A percentile compares a stretch with the other conserved stretches of the same genome.
Conservation (phyloP, 2,888 invertebrate genomes). For the Myopa testacea region DNA sequence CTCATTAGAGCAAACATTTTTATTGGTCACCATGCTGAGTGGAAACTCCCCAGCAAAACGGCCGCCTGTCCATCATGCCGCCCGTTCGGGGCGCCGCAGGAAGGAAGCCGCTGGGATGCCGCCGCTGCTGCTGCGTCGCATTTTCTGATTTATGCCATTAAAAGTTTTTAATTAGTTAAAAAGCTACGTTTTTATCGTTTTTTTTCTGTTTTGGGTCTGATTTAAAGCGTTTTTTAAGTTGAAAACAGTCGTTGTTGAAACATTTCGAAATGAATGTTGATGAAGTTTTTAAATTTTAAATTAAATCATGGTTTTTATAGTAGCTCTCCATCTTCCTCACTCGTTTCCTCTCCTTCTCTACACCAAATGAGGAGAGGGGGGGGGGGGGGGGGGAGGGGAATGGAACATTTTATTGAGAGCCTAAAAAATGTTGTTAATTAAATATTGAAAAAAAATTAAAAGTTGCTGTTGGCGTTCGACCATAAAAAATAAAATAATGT, state of each 20-base stretch:
- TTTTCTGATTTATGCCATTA: slow-evolving; percentile 33
- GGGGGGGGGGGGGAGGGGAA: too few relatives aligned
- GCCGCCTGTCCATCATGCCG: not conserved
- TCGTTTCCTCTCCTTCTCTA: not conserved
- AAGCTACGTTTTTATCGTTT: slow-evolving; percentile 4
- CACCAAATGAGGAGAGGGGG: too few relatives aligned
- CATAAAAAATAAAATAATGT: too few relatives aligned
- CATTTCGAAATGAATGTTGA: not conserved
- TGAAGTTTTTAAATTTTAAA: not conserved
- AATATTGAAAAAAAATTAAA: too few relatives aligned
- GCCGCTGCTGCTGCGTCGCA: not conserved
- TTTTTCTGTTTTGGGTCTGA: not conserved
- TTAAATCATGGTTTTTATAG: not conserved
- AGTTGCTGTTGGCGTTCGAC: too few relatives aligned
- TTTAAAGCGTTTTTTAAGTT: not conserved
- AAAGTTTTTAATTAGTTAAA: slow-evolving; percentile 40
- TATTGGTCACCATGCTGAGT: slow-evolving; percentile 31
- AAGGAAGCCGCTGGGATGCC: not conserved
- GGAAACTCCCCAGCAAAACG: not conserved
- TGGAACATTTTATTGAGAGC: too few relatives aligned
- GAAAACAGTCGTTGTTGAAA: not conserved
- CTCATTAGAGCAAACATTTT: slow-evolving; percentile 30
- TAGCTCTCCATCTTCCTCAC: not conserved
- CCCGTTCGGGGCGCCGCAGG: not conserved
- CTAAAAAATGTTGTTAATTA: too few relatives aligned